Evolutionary conservation across 2,888 invertebrate genomes (phyloP), one percentile per base, ranked within the genome.

Genomic region (Alloplasta piceator): DNA sequence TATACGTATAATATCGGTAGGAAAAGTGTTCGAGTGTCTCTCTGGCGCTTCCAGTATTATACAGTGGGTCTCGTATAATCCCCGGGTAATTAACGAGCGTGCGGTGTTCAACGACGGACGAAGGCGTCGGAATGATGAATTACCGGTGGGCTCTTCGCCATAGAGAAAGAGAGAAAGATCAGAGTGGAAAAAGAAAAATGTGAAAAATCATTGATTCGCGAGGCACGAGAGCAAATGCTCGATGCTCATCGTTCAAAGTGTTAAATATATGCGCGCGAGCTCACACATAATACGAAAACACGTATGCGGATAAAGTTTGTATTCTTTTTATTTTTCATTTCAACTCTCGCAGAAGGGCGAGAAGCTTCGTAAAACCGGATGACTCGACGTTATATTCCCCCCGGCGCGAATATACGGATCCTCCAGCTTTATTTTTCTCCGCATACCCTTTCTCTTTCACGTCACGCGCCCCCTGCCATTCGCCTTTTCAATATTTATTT

Each of bases 81-180:
- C 79, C 73, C 58, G 43, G 79, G 77, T 82, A 84, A 84, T 84
- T 84, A 84, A 83, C 81, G 83, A 84, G 77, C 82, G 55, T 67
- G 71, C 71, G 75, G 78, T 66, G 82, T 78, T 82, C 71, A 50
- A 72, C 74, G 83, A 80, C 80, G 80, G 80, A 60, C 72, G 74
- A 77, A 81, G 84, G 83, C 82, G 83, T 83, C 78, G 78, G 79
- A 82, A 83, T 83, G 83, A 84, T 84, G 83, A 83, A 84, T 84
- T 79, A 70, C 78, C 79, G 68, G 81, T 72, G 46, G 43, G 78
- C 56, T 67, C 26, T 66, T 14, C 52, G 7, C 64, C 60, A 68
- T 41, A 68, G 74, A 72, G 60, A 68, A 58, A 60, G 52, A 46
- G 46, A 78, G 64, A 72, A 46, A 71, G 71, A 73, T 78, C 72